A percentile compares a stretch with the other conserved stretches of the same genome.
Evolutionary conservation across 2,888 invertebrate species (phyloP).

Genomic region (Sarcophaga caerulescens): DNA sequence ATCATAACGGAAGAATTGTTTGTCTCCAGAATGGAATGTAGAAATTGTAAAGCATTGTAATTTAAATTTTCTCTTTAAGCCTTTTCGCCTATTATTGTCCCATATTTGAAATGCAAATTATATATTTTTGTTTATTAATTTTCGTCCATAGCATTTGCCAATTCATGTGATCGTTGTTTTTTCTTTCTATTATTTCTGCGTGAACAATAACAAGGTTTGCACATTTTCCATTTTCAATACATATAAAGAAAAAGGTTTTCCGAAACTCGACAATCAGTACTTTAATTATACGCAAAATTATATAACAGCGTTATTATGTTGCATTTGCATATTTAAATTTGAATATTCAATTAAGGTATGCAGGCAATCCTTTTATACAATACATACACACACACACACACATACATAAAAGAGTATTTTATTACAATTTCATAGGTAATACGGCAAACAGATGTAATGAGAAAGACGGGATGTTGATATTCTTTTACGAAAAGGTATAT

Average conservation of each 20-base stretch:
- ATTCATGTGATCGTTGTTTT: conserved; percentile 19
- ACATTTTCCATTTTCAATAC: conserved; percentile 38
- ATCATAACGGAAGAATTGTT: conserved; percentile 19
- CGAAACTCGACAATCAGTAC: conserved; percentile 40
- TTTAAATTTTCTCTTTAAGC: conserved; percentile 54
- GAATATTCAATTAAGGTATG: conserved; percentile 62
- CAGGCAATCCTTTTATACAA: conserved; percentile 37
- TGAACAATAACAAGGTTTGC: conserved; percentile 37
- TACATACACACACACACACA: not conserved
- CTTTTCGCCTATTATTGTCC: conserved; percentile 36
- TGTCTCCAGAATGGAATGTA: not conserved
- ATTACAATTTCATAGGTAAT: conserved; percentile 33
- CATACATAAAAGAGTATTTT: not conserved
- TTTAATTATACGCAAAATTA: conserved; percentile 59
- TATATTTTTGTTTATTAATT: not conserved
- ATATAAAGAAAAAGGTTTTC: conserved; percentile 22
- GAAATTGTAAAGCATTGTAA: conserved; percentile 55
- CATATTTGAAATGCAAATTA: conserved; percentile 61
- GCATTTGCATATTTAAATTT: conserved; percentile 52
- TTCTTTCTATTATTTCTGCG: not conserved
- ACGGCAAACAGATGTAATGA: not conserved
- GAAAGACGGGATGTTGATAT: conserved; percentile 35
- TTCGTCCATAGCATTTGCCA: conserved; percentile 33
- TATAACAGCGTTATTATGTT: conserved; percentile 38
- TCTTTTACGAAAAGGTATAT: not conserved